Base-by-base conservation (phyloP, 2,797 vertebrate species). In the Setipinna tenuifilis region DNA sequence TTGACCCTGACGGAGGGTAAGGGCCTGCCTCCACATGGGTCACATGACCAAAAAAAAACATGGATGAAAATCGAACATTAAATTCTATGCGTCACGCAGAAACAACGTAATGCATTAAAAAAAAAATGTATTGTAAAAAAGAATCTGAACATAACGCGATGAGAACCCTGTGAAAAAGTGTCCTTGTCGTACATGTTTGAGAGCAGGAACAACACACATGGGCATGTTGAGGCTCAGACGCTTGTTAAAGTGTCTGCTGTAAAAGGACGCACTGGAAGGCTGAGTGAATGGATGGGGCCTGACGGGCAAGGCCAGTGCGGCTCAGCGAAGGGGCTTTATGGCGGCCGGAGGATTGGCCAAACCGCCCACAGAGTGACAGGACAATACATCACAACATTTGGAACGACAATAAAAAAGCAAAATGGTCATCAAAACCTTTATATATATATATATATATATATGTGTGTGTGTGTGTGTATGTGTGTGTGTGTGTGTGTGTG, bases 331-430 rank as follows among this genome's bases (percentile, higher is more conserved):
- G 2, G 65, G 11, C 31, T 71, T 71, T 31, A 71, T 71, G 65
- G 28, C 17, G 0, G 65, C 65, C 0, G 25, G 14, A 31, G 65
- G 65, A 71, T 14, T 71, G 17, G 3, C 17, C 11, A 71, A 71
- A 71, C 28, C 10, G 23, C 62, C 11, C 3, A 11, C 23, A 12
- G 62, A 25, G 2, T 31, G 65, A 71, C 65, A 31, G 65, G 4
- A 16, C 65, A 16, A 31, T 71, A 35, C 31, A 71, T 71, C 65
- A 71, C 28, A 71, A 71, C 65, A 71, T 71, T 71, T 71, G 65
- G 65, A 31, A 41, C 35, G 35, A 2, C 35, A 41, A 41, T 41
- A 41, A 41, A 41, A 41, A 41, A 41, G 35, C 35, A 41, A 41
- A 41, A 41, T 41, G 35, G 35, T 41, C 35, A 41, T 41, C 35